Evolutionary conservation across 2,113 vertebrate species (phyloP).

Genomic region (Pelecanoides urinatrix): DNA sequence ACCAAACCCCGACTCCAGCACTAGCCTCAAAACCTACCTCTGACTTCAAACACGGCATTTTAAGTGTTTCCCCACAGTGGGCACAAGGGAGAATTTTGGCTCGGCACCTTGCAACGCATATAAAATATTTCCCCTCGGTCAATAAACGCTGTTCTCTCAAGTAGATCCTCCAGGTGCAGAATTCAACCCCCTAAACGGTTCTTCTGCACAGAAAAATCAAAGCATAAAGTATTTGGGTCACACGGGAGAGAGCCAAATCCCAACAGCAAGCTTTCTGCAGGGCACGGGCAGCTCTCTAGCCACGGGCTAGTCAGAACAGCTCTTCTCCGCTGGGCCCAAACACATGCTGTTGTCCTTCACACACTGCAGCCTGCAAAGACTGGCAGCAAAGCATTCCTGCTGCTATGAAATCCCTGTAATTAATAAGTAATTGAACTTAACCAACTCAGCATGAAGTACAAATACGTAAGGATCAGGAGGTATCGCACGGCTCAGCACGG

Average conservation of each 20-base stretch:
- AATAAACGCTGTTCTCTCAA: background rate
- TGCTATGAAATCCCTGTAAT: background rate
- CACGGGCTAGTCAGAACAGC: background rate
- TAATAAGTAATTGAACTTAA: background rate
- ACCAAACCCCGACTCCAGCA: rapidly evolving
- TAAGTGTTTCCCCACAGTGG: background rate
- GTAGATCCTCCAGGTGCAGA: background rate
- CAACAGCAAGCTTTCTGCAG: background rate
- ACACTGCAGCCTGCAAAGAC: background rate
- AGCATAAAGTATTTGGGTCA: background rate
- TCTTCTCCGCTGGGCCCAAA: background rate
- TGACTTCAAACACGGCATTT: background rate
- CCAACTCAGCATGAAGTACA: background rate
- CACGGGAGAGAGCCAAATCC: background rate
- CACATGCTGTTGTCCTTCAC: background rate
- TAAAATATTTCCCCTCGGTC: background rate
- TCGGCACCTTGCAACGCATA: background rate
- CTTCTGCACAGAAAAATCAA: background rate
- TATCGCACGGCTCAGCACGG: background rate
- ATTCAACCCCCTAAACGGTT: rapidly evolving
- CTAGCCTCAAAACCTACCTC: background rate
- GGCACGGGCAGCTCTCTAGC: background rate
- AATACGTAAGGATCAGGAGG: background rate
- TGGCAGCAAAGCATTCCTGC: background rate
- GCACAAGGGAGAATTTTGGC: background rate